Evolutionary conservation across 2,888 invertebrate species (phyloP).

Genomic region (Zaprionus obscuricornis): DNA sequence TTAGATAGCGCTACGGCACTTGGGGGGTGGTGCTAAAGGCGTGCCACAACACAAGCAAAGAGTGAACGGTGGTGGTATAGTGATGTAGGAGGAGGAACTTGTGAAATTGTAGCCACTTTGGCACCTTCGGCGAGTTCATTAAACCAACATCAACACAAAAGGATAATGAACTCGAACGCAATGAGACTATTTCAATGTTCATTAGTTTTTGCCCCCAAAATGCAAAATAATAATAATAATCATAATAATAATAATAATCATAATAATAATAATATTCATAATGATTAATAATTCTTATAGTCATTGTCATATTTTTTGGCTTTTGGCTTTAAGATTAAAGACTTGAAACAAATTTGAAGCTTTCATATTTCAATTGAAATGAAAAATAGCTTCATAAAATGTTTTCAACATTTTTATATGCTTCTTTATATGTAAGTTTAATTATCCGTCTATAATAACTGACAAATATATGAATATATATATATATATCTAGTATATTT

Average conservation of each 20-base stretch:
- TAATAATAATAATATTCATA: too few species aligned
- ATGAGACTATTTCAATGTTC: conserved; percentile 57
- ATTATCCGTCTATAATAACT: too few species aligned
- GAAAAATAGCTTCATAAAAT: too few species aligned
- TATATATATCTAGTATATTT: too few species aligned
- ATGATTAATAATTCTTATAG: too few species aligned
- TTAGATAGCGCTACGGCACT: conserved; percentile 31
- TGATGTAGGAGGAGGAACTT: neutral
- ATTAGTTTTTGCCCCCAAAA: conserved; percentile 58
- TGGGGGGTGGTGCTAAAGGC: neutral
- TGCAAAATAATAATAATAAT: conserved; percentile 37
- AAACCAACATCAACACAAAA: conserved; percentile 47
- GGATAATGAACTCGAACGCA: conserved; percentile 67
- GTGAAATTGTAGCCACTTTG: conserved; percentile 49
- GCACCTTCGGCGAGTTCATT: conserved; percentile 71
- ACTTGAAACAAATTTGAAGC: too few species aligned
- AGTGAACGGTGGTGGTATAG: neutral
- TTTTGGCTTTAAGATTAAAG: conserved; percentile 17
- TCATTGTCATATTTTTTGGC: conserved; percentile 8
- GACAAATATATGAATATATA: too few species aligned
- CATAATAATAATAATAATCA: too few species aligned
- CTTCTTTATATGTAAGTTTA: too few species aligned
- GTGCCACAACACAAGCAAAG: neutral
- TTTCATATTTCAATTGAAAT: too few species aligned
- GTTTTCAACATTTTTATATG: too few species aligned